A percentile compares a stretch with the other conserved stretches of the same genome.
These are phyloP conservation scores for Drosophila austrosaltans DNA, from an alignment of 2,888 invertebrate species.

Conservation along the genomic window DNA sequence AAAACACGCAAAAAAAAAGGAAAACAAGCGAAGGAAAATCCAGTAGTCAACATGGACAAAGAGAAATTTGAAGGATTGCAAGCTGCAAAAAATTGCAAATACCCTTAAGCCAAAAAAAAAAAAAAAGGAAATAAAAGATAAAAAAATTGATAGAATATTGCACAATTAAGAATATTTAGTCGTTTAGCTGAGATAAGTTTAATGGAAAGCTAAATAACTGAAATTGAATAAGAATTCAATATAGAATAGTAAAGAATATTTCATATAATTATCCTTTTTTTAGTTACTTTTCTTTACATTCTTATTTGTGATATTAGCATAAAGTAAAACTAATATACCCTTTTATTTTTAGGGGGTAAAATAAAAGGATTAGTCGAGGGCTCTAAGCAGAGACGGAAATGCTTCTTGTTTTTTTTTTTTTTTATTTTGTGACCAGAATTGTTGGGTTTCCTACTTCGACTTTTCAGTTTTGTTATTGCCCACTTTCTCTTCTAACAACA, in stretches of 20 bases:
- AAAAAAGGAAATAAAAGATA: neutral
- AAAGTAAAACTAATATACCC: neutral
- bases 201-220: too few relatives aligned
- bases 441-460: neutral
- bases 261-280: too few relatives aligned
- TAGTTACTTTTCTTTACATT: too few relatives aligned
- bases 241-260: too few relatives aligned
- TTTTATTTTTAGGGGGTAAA: neutral
- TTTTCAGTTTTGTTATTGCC: slow-evolving; percentile 10
- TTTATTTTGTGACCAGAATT: slow-evolving; percentile 23
- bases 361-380: neutral
- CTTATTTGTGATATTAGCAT: too few relatives aligned
- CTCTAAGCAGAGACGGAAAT: slow-evolving; percentile 9
- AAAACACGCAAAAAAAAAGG: too few relatives aligned
- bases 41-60: neutral
- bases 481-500: slow-evolving; percentile 67
- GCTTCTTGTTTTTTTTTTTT: slow-evolving; percentile 5
- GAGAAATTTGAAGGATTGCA: neutral
- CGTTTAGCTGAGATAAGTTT: too few relatives aligned
- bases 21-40: too few relatives aligned
- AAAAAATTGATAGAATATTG: neutral
- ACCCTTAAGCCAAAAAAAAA: neutral
- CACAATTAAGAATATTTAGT: neutral
- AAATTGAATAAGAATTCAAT: too few relatives aligned
- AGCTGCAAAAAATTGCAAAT: neutral